Conservation (phyloP, 2,888 invertebrate species). For the Cheilosia vernalis region DNA sequence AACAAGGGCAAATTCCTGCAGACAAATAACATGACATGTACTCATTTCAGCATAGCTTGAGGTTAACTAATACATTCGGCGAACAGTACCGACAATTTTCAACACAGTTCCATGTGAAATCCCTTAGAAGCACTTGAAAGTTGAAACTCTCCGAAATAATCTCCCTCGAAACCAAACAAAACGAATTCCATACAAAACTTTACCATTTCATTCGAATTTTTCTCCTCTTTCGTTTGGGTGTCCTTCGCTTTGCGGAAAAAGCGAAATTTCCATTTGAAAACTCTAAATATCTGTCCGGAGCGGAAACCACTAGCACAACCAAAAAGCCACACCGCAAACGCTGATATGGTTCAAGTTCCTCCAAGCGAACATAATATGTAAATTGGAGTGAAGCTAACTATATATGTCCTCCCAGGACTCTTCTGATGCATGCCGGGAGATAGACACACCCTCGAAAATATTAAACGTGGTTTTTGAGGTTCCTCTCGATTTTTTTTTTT, state of each 20-base stretch:
- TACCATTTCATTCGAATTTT: slow-evolving; percentile 28
- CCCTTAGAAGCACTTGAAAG: slow-evolving; percentile 2
- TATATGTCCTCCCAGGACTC: background rate
- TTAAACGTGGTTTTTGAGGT: slow-evolving; percentile 35
- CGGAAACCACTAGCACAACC: slow-evolving; percentile 25
- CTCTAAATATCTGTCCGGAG: slow-evolving; percentile 47
- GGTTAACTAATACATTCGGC: slow-evolving; percentile 2
- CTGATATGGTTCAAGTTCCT: slow-evolving; percentile 65
- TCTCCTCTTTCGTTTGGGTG: background rate
- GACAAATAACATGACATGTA: background rate
- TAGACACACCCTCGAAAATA: slow-evolving; percentile 12
- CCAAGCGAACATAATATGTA: slow-evolving; percentile 55
- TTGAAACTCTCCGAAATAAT: background rate
- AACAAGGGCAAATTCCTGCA: background rate
- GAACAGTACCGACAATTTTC: background rate
- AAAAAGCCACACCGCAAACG: slow-evolving; percentile 25
- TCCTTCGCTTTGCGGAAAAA: slow-evolving; percentile 16
- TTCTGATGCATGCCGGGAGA: background rate
- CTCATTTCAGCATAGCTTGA: background rate
- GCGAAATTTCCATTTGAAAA: slow-evolving; percentile 60
- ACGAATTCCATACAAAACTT: slow-evolving; percentile 57
- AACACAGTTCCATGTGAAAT: background rate
- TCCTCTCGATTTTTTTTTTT: background rate
- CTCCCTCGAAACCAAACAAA: slow-evolving; percentile 6
- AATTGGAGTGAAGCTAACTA: slow-evolving; percentile 54